Conservation (phyloP, 2,888 invertebrate species). For the Agrilus mali region DNA sequence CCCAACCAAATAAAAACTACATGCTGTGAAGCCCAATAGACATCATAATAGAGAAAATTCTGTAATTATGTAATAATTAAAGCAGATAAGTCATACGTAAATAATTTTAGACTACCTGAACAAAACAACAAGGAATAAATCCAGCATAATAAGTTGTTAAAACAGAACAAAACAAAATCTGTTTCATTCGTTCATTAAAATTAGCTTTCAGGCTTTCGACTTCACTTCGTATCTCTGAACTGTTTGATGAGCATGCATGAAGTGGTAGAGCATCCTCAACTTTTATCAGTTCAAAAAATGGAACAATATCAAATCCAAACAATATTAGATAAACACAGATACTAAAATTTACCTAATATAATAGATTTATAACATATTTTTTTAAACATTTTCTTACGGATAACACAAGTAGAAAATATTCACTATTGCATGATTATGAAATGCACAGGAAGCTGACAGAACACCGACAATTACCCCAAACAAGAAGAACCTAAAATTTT, state of each 20-base stretch:
- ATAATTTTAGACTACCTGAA: conserved; percentile 47
- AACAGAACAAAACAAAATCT: conserved; percentile 67
- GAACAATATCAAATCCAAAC: conserved; percentile 65
- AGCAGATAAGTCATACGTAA: neutral
- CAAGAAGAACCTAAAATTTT: conserved; percentile 46
- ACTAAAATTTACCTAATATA: conserved; percentile 34
- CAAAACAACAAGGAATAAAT: conserved; percentile 81
- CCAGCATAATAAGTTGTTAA: conserved; percentile 79
- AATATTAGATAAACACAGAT: conserved; percentile 65
- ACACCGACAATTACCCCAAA: conserved; percentile 46
- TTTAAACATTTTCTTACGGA: conserved; percentile 58
- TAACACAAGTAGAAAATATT: conserved; percentile 77
- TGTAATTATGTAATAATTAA: conserved; percentile 18
- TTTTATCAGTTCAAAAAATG: conserved; percentile 56
- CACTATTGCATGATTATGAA: conserved; percentile 60
- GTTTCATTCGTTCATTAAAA: conserved; percentile 81
- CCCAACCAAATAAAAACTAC: conserved; percentile 74
- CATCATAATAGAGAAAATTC: conserved; percentile 66
- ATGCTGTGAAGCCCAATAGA: conserved; percentile 73
- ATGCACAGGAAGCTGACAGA: conserved; percentile 54
- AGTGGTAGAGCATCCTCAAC: conserved; percentile 44
- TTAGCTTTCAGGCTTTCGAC: conserved; percentile 74
- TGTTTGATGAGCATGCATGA: conserved; percentile 65
- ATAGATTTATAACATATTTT: neutral
- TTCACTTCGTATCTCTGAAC: conserved; percentile 65